A percentile compares a stretch with the other conserved stretches of the same genome.
Conservation (phyloP, 1,140 invertebrate genomes). For the Diorhabda carinulata region DNA sequence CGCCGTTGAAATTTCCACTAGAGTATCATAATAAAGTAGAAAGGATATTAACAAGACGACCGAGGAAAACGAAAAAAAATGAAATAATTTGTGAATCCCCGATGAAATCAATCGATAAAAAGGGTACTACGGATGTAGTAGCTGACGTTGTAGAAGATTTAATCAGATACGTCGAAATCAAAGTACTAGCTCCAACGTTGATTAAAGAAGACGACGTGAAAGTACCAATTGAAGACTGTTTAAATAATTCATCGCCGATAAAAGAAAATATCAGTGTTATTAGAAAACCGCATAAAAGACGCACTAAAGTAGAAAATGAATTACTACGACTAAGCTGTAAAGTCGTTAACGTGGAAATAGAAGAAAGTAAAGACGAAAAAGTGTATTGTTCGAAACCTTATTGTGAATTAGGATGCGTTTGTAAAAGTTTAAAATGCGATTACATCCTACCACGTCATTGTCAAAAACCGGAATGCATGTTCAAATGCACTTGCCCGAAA, state of each 20-base stretch:
- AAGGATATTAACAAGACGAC: slow-evolving; percentile 33
- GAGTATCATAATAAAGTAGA: slow-evolving; percentile 44
- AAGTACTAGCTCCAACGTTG: slow-evolving; percentile 40
- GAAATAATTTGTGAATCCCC: not conserved
- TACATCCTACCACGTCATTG: slow-evolving; percentile 45
- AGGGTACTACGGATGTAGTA: slow-evolving; percentile 15
- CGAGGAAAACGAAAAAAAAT: slow-evolving; percentile 24
- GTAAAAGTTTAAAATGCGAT: slow-evolving; percentile 44
- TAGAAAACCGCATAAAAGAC: slow-evolving; percentile 26
- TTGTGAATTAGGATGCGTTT: slow-evolving; percentile 51
- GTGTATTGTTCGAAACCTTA: slow-evolving; percentile 41
- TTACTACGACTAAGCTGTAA: slow-evolving; percentile 46
- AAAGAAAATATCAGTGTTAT: slow-evolving; percentile 22
- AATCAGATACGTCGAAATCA: slow-evolving; percentile 42
- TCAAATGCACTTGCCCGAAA: slow-evolving; percentile 46
- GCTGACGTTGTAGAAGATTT: slow-evolving; percentile 41
- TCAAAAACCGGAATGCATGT: slow-evolving; percentile 48
- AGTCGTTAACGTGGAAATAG: slow-evolving; percentile 44
- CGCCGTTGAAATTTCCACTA: slow-evolving; percentile 40
- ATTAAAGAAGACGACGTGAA: slow-evolving; percentile 38
- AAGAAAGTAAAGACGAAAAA: slow-evolving; percentile 29
- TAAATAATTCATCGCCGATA: not conserved
- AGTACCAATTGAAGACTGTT: slow-evolving; percentile 16
- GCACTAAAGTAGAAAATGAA: slow-evolving; percentile 40
- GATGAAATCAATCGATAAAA: not conserved